Evolutionary conservation across 1,140 invertebrate species (phyloP), one percentile per base, ranked within the genome.

Genomic region (Macrobrachium rosenbergii): DNA sequence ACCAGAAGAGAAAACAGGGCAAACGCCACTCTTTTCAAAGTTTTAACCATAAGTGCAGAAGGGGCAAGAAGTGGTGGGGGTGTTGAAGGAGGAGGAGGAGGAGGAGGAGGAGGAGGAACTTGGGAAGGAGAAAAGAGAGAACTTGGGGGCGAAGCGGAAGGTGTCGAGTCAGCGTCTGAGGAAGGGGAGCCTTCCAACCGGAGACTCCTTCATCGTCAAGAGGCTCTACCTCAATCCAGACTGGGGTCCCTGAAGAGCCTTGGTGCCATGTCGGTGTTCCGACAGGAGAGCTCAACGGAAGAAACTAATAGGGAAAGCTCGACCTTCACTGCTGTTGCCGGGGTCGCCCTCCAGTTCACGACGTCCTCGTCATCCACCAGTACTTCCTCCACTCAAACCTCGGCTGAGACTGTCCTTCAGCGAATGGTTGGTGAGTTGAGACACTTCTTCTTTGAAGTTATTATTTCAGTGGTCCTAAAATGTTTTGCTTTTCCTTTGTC

Each of bases 361-460:
- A 45, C 84, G 0, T 87, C 84, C 77, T 80, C 69, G 3, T 81
- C 84, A 11, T 81, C 84, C 37, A 59, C 77, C 37, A 73, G 77
- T n/a, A 72, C 84, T 12, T 62, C 69, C 11, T 84, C 82, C 28
- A 84, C 82, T 3, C 84, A 87, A 76, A 80, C 84, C 5, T 80
- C 45, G 45, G 75, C 75, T 28, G 64, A 87, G 67, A 87, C 84
- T n/a, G 78, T 87, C 28, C 67, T 87, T 10, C 84, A 87, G 63
- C 84, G 77, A 16, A 87, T 87, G 84, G 84, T 87, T 43, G 84
- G 84, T 87, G 84, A 87, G 84, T 87, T 64, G 81, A 17, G n/a
- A 12, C 28, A 3, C 28, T 37, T 1, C 28, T 1, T 37, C 28
- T 37, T 3, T 37, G 28, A 37, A 37, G 28, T 37, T 37, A 37